Evolutionary conservation across 2,888 invertebrate species (phyloP).

Genomic region (Pterostichus niger): DNA sequence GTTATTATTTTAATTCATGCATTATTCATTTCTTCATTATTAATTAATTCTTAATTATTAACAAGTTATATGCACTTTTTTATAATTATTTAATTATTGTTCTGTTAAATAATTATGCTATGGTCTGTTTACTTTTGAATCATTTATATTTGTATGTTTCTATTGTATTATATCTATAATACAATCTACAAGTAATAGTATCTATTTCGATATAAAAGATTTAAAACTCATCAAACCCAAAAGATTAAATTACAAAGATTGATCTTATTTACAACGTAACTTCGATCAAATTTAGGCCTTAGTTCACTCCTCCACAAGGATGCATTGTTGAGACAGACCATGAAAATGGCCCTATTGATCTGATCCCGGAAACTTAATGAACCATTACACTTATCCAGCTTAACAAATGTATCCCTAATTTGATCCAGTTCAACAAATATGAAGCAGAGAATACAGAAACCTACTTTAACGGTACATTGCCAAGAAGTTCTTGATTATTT

Average conservation of each 20-base stretch:
- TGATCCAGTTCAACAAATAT: slow-evolving; percentile 8
- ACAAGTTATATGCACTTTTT: too few species aligned
- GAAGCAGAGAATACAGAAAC: background rate
- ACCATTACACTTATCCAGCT: slow-evolving; percentile 15
- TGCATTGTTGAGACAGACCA: background rate
- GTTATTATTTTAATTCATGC: too few species aligned
- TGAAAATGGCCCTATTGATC: slow-evolving; percentile 6
- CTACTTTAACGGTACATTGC: slow-evolving; percentile 1
- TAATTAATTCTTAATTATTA: too few species aligned
- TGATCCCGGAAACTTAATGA: background rate
- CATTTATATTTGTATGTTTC: too few species aligned
- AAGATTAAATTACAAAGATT: background rate
- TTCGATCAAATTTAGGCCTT: background rate
- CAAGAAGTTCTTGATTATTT: background rate
- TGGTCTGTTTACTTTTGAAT: too few species aligned
- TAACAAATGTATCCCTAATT: slow-evolving; percentile 14
- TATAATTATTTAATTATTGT: too few species aligned
- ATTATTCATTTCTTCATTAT: too few species aligned
- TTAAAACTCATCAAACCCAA: background rate
- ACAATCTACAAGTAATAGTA: too few species aligned
- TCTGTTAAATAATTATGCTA: too few species aligned
- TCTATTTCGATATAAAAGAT: too few species aligned
- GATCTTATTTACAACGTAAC: background rate
- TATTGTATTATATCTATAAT: too few species aligned
- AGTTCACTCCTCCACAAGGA: background rate